phyloP scores from a whole-genome alignment of 2,113 vertebrate species.

The Nyctibius bracteatus region DNA sequence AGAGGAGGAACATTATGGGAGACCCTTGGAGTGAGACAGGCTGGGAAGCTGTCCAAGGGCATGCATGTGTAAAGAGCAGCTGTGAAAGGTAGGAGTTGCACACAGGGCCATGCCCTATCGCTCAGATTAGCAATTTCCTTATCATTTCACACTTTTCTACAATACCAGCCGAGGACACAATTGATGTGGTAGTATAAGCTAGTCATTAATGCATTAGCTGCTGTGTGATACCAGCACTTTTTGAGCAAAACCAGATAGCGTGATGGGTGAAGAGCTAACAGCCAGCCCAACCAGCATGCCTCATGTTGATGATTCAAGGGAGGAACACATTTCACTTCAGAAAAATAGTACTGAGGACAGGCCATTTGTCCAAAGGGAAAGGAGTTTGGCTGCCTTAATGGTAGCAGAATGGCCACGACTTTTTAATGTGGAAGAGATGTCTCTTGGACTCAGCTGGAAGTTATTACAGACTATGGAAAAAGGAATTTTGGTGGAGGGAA shows the following conservation, averaged over 20 bases:
- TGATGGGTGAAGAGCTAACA: background rate
- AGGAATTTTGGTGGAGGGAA: background rate
- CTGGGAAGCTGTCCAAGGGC: constrained; percentile 40
- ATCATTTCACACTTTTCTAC: background rate
- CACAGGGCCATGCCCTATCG: background rate
- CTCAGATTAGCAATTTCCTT: constrained; percentile 32
- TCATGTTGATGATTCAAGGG: background rate
- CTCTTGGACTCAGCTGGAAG: background rate
- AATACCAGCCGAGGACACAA: rapidly evolving
- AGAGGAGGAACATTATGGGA: background rate
- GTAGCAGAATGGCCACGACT: background rate
- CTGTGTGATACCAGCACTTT: background rate
- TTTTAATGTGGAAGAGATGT: background rate
- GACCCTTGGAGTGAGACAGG: background rate
- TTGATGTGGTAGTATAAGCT: background rate
- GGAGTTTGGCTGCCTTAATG: rapidly evolving
- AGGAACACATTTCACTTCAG: background rate
- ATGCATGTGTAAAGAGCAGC: background rate
- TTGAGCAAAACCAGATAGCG: rapidly evolving
- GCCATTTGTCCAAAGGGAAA: background rate
- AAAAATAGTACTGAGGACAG: background rate
- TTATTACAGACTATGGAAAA: background rate
- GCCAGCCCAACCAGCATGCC: background rate
- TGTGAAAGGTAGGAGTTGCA: background rate
- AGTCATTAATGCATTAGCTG: background rate